Evolutionary conservation across 2,888 invertebrate species (phyloP).

Genomic region (Catocala fraxini): DNA sequence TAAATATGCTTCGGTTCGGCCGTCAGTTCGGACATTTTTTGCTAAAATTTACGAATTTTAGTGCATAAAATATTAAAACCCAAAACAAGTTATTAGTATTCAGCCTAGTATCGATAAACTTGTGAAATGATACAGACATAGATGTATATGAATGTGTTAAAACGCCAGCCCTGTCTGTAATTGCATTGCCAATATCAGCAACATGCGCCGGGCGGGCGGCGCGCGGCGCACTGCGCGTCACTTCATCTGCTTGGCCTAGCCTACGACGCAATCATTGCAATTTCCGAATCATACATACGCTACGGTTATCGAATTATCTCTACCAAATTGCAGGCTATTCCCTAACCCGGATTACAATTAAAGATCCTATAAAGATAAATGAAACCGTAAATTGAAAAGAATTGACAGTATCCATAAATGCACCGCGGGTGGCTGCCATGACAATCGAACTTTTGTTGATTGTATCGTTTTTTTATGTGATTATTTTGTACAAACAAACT

Average conservation of each 20-base stretch:
- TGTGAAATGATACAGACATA: constrained; percentile 5
- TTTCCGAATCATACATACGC: constrained; percentile 74
- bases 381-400: constrained; percentile 27
- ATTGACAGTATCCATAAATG: constrained; percentile 20
- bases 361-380: constrained; percentile 40
- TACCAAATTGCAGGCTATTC: constrained; percentile 43
- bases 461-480: constrained; percentile 12
- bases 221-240: constrained; percentile 41
- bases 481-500: constrained; percentile 7
- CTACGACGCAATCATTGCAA: constrained; percentile 77
- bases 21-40: background rate
- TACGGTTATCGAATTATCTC: constrained; percentile 54
- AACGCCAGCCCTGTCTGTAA: constrained; percentile 61
- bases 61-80: background rate
- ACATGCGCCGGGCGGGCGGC: constrained; percentile 48
- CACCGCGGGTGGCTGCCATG: constrained; percentile 23
- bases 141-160: constrained; percentile 19
- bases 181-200: constrained; percentile 63
- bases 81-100: background rate
- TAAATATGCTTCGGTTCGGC: constrained; percentile 24
- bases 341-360: constrained; percentile 35
- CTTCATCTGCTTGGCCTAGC: constrained; percentile 56
- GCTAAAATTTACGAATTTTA: background rate
- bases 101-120: background rate
- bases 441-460: constrained; percentile 19